Evolutionary conservation across 2,113 vertebrate species (phyloP).

Genomic region (Pelecanus crispus): DNA sequence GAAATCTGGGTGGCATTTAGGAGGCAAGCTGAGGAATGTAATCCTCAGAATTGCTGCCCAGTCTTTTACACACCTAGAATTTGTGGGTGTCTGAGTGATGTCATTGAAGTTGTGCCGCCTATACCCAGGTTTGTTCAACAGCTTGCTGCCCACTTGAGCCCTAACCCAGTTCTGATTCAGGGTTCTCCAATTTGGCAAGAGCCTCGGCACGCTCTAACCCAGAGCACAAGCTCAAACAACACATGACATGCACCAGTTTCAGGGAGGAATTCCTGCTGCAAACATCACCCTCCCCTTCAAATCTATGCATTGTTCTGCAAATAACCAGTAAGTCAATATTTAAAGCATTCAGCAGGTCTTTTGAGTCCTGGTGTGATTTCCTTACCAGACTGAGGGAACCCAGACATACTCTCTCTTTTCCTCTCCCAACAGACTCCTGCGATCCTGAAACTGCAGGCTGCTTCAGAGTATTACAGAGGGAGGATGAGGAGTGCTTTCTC

Average conservation of each 20-base stretch:
- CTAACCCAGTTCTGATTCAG: neutral
- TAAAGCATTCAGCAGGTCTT: neutral
- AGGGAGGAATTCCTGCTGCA: neutral
- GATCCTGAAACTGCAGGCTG: neutral
- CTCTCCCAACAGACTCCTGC: neutral
- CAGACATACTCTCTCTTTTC: neutral
- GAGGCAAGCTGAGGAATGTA: accelerated
- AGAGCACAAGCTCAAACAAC: neutral
- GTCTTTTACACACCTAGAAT: neutral
- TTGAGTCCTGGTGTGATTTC: neutral
- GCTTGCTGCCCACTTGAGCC: neutral
- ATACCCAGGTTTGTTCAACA: neutral
- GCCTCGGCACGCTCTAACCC: neutral
- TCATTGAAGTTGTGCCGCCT: neutral
- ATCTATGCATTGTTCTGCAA: neutral
- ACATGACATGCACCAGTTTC: accelerated
- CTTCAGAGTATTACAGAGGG: neutral
- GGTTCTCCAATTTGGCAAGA: neutral
- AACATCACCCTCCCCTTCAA: neutral
- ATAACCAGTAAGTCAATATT: neutral
- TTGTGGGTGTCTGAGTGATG: neutral
- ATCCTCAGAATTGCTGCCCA: neutral
- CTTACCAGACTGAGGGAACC: neutral
- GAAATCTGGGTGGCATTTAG: neutral
- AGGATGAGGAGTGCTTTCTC: neutral